phyloP scores from a whole-genome alignment of 2,888 invertebrate species.

The Chymomyza procnemis region DNA sequence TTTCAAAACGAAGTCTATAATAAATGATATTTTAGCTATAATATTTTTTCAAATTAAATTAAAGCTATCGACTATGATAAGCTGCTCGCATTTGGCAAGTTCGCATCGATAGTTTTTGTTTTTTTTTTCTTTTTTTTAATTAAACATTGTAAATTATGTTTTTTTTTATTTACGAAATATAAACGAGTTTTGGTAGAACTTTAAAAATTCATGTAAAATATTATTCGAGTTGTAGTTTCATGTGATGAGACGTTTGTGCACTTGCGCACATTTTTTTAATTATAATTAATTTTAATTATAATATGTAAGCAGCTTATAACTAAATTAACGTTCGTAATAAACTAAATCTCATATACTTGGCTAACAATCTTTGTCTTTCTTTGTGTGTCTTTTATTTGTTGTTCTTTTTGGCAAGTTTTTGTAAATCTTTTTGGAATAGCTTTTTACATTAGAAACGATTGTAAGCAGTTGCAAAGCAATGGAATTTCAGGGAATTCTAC shows the following conservation, averaged over 20 bases:
- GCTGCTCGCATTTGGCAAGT: constrained; percentile 34
- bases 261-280: constrained; percentile 1
- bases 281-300: background rate
- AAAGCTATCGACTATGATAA: constrained; percentile 31
- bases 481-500: too few species aligned
- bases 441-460: background rate
- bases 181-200: background rate
- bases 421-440: background rate
- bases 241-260: constrained; percentile 50
- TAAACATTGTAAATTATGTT: background rate
- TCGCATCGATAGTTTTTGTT: too few species aligned
- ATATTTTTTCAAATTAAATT: constrained; percentile 41
- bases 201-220: constrained; percentile 1
- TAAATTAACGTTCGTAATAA: constrained; percentile 60
- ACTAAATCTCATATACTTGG: constrained; percentile 54
- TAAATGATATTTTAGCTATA: constrained; percentile 41
- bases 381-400: constrained; percentile 32
- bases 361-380: constrained; percentile 48
- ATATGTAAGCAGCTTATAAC: constrained; percentile 26
- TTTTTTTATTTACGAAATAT: background rate
- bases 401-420: constrained; percentile 33
- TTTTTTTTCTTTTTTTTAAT: background rate
- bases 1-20: background rate
- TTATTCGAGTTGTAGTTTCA: constrained; percentile 19
- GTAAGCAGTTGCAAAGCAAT: constrained; percentile 1